Evolutionary conservation across 1,140 invertebrate genomes (phyloP), one percentile per base, ranked within the genome.

Genomic region (Caenorhabditis briggsae): DNA sequence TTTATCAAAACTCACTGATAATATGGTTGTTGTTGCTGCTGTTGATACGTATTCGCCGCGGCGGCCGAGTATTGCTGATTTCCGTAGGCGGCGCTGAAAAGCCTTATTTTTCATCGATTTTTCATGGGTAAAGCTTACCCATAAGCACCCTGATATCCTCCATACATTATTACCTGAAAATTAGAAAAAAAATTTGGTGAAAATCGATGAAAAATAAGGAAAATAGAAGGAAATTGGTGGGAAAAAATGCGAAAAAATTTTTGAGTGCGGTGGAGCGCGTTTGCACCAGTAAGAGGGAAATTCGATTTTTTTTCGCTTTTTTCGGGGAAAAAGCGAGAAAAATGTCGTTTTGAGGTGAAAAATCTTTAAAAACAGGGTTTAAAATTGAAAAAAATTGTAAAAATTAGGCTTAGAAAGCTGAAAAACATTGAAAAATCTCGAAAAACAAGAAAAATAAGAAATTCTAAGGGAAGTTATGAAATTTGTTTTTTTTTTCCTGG

Each of bases 161-260:
- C 46, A 53, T 78, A 78, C 70, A 78, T 78, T 48, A 12, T 50
- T 50, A 78, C 70, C 70, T 78, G 70, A 0, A 78, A 59, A 59
- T 20, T 59, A 0, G 5, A 0, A n/a, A 59, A 20, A n/a, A 59
- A 59, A 59, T 9, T 2, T 46, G 16, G 33, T 41, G 18, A 46
- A 64, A 43, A 70, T 18, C 23, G 64, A 43, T 8, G 41, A 18
- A 70, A 70, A 70, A 70, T 14, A 2, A 61, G 23, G 23, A 33
- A 33, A 61, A 33, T 25, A 2, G 56, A 18, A 23, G 5, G 5
- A 61, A 61, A 25, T 5, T 20, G 7, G 59, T 61, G 20, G 64
- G 64, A 11, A 3, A 70, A 70, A 43, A 43, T 46, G 5, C 3
- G 14, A 70, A 43, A n/a, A 46, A 18, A 46, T 43, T 7, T 43